Conservation (phyloP, 2,888 invertebrate species). For the Scaptodrosophila latifasciaeformis region DNA sequence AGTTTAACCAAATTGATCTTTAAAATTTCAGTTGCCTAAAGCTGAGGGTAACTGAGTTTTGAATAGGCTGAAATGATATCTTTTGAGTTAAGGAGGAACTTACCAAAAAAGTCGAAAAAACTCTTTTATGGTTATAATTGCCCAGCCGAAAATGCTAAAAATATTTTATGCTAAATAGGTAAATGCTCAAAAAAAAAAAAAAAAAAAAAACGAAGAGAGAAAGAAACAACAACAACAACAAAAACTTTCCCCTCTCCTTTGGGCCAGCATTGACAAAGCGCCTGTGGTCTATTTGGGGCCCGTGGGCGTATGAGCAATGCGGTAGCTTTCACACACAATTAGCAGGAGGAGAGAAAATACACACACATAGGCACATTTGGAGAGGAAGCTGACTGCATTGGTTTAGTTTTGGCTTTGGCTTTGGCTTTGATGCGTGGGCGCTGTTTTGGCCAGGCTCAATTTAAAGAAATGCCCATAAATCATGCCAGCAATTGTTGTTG, state of each 20-base stretch:
- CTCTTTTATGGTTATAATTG: constrained; percentile 64
- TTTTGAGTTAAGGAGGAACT: too few relatives aligned
- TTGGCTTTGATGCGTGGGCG: constrained; percentile 13
- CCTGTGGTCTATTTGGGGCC: constrained; percentile 21
- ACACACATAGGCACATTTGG: neutral
- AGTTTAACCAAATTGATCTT: too few relatives aligned
- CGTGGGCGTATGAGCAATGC: constrained; percentile 58
- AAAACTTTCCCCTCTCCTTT: neutral
- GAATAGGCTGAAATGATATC: too few relatives aligned
- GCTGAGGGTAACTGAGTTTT: too few relatives aligned
- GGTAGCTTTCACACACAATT: constrained; percentile 53
- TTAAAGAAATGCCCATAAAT: constrained; percentile 52
- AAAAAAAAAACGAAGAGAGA: neutral
- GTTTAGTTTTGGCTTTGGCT: constrained; percentile 14
- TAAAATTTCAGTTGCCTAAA: too few relatives aligned
- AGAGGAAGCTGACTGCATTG: neutral
- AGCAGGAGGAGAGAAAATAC: constrained; percentile 18
- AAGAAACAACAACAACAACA: neutral
- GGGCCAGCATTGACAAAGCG: neutral
- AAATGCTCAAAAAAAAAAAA: constrained; percentile 45
- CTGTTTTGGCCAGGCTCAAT: constrained; percentile 14
- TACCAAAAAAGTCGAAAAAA: constrained; percentile 32
- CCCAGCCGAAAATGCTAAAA: constrained; percentile 23
- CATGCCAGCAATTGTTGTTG: constrained; percentile 50
- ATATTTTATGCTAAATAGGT: constrained; percentile 10